Evolutionary conservation across 2,888 invertebrate species (phyloP).

Genomic region (Buathra laborator): DNA sequence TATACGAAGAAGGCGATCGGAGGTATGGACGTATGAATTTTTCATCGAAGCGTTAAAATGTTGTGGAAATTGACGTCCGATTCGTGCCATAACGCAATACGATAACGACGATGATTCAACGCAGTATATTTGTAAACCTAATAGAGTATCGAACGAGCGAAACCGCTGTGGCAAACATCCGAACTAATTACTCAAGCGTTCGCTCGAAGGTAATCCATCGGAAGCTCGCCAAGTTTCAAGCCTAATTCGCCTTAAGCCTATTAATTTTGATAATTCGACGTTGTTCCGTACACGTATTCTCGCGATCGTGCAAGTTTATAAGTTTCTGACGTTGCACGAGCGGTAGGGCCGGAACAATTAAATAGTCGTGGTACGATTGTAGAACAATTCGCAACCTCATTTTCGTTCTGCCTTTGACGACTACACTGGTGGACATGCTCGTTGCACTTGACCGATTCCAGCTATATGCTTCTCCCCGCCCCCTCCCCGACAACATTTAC

Average conservation of each 20-base stretch:
- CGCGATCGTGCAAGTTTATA: neutral
- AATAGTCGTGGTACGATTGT: neutral
- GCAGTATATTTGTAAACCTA: neutral
- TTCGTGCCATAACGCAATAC: neutral
- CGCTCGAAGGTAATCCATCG: neutral
- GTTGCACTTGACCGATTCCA: conserved; percentile 17
- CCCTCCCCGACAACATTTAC: conserved; percentile 22
- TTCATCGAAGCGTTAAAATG: neutral
- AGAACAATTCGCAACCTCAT: neutral
- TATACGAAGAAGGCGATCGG: neutral
- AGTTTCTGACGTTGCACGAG: neutral
- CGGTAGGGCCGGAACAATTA: neutral
- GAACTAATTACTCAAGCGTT: neutral
- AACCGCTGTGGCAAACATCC: neutral
- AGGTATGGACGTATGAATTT: neutral
- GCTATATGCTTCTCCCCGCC: neutral
- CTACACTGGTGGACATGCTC: conserved; percentile 15
- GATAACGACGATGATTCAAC: neutral
- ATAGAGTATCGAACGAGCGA: neutral
- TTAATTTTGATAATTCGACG: neutral
- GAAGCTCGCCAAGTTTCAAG: neutral
- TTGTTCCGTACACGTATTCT: neutral
- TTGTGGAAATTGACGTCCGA: neutral
- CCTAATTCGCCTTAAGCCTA: neutral
- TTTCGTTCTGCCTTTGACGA: neutral